Conservation (phyloP, 2,797 vertebrate species). For the Morelia viridis region DNA sequence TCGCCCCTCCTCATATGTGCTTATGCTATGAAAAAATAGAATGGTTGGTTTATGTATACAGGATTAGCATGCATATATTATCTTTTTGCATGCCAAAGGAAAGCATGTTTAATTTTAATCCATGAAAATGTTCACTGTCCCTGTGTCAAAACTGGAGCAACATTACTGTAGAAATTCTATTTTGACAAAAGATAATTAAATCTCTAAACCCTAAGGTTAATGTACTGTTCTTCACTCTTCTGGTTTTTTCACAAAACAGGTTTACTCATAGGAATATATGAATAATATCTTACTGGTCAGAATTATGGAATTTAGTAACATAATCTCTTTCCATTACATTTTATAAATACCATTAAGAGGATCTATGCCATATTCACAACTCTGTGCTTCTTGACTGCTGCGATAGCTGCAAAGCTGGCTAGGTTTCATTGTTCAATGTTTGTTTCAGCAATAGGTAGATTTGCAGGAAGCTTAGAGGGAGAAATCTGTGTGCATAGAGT, state of each 20-base stretch:
- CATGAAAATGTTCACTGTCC: not conserved
- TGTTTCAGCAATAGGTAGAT: not conserved
- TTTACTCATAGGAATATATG: not conserved
- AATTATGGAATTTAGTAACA: not conserved
- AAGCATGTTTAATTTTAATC: not conserved
- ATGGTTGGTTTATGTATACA: too few relatives aligned
- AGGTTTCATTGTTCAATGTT: not conserved
- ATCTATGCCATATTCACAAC: not conserved
- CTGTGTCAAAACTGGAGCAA: not conserved
- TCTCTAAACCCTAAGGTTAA: not conserved
- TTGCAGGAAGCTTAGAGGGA: not conserved
- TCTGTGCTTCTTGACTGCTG: not conserved
- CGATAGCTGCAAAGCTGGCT: not conserved
- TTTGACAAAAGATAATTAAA: not conserved
- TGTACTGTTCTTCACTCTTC: not conserved
- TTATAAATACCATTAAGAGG: constrained; percentile 3
- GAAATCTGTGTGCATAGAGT: not conserved
- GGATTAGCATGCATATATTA: not conserved
- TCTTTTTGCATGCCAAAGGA: not conserved
- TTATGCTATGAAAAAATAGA: not conserved
- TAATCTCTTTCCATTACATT: not conserved
- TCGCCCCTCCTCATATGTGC: not conserved
- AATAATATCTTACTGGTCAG: not conserved
- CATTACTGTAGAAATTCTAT: not conserved
- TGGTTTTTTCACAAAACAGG: not conserved